A percentile compares a stretch with the other conserved stretches of the same genome.
phyloP scores from a whole-genome alignment of 2,797 vertebrate species.

The Echeneis naucrates region DNA sequence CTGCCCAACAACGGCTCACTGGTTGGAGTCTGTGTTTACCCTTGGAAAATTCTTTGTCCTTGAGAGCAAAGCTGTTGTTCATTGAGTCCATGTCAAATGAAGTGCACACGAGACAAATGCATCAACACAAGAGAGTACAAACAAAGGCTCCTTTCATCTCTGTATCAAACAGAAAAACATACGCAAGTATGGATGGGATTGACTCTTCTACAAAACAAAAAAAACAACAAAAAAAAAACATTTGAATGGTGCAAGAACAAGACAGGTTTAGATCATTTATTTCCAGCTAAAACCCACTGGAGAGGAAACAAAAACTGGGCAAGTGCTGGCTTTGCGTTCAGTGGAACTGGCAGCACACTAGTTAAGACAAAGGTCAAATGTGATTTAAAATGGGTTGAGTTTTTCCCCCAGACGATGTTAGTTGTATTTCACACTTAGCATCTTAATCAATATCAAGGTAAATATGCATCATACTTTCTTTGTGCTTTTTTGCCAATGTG shows the following conservation, averaged over 20 bases:
- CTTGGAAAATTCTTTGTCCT: conserved; percentile 22
- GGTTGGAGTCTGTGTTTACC: conserved; percentile 48
- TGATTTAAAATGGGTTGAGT: conserved; percentile 15
- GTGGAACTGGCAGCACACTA: conserved; percentile 15
- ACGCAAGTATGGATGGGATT: conserved; percentile 33
- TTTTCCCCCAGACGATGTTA: conserved; percentile 8
- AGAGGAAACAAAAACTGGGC: conserved; percentile 47
- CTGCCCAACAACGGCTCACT: conserved; percentile 14
- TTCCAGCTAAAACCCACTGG: conserved; percentile 17
- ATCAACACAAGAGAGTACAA: conserved; percentile 31
- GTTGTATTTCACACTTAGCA: neutral
- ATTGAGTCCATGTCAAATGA: conserved; percentile 64
- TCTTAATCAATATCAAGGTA: neutral
- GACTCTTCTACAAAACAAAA: conserved; percentile 17
- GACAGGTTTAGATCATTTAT: conserved; percentile 24
- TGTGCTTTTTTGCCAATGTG: neutral
- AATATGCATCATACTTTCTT: neutral
- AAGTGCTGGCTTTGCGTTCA: conserved; percentile 28
- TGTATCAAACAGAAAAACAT: conserved; percentile 31
- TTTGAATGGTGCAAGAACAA: conserved; percentile 28
- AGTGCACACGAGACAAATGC: conserved; percentile 45
- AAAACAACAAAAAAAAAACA: conserved; percentile 20
- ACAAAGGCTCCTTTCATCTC: conserved; percentile 53
- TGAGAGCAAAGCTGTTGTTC: conserved; percentile 57
- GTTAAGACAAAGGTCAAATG: conserved; percentile 26